Evolutionary conservation across 2,797 vertebrate species (phyloP), one percentile per base, ranked within the genome.

Genomic region (Protonibea diacanthus): DNA sequence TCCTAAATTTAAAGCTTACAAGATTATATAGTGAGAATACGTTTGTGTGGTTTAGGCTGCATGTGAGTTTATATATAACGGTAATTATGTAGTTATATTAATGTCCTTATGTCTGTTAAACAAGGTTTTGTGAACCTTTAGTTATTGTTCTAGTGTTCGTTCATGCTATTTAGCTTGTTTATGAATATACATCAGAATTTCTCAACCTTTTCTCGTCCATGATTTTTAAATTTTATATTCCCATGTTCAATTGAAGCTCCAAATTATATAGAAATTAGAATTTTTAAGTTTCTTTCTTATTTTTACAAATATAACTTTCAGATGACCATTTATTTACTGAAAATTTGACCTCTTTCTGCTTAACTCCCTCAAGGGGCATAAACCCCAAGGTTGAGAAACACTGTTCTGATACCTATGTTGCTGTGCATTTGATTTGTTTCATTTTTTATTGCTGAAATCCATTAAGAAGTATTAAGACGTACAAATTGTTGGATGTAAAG

Each of bases 41-140:
- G 3, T 80, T 5, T 17, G 1, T 70, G 44, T 76, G 33, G 2
- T 69, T 75, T 66, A 59, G n/a, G n/a, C 60, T 74, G 20, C 6
- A 12, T 60, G 10, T 27, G 6, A 63, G 14, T 64, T 44, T 74
- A 6, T 62, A 4, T 72, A 38, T 38, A 48, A 45, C 67, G 0
- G 9, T 60, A 64, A 49, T 69, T 65, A 47, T 21, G 38, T 49
- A 47, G n/a, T 74, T n/a, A 2, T 66, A 48, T 74, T 14, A 40
- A 25, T 42, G 29, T 4, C 8, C 11, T 56, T 45, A 5, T 82
- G 40, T 65, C 17, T 27, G 12, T 53, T 15, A 14, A 40, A 2
- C n/a, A 56, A 53, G 6, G 58, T 56, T 61, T 67, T 59, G 20
- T 74, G 49, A 58, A 15, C 11, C 17, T 49, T 45, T 1, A 45